Evolutionary conservation across 2,113 vertebrate species (phyloP).

Genomic region (Odobenus rosmarus): DNA sequence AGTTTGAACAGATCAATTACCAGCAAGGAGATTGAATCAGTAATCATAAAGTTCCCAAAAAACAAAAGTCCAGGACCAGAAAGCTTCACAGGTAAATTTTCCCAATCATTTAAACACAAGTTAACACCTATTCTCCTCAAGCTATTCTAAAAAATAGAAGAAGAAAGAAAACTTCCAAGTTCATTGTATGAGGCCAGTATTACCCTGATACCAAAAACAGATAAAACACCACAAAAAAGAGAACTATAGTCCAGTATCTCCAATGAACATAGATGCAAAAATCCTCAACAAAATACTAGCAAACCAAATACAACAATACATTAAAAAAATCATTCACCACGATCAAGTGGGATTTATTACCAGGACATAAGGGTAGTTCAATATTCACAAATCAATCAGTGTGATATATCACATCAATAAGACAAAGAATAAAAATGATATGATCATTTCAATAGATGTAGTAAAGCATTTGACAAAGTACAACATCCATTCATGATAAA

Average conservation of each 20-base stretch:
- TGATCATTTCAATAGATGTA: background rate
- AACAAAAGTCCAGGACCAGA: background rate
- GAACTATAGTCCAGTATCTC: background rate
- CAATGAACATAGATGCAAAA: background rate
- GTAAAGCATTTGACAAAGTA: background rate
- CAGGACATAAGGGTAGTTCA: background rate
- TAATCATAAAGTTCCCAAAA: background rate
- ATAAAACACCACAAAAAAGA: background rate
- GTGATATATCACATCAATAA: background rate
- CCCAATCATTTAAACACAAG: background rate
- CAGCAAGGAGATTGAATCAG: background rate
- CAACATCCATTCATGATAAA: background rate
- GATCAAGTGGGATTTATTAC: background rate
- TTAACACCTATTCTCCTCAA: background rate
- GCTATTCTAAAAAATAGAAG: background rate
- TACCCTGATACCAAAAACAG: background rate
- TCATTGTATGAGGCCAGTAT: background rate
- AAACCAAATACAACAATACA: background rate
- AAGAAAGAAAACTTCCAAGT: background rate
- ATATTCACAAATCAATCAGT: background rate
- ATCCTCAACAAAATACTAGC: background rate
- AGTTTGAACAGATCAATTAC: background rate
- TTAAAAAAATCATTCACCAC: background rate
- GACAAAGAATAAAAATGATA: background rate
- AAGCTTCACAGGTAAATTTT: background rate